Base-by-base conservation (phyloP, 2,113 vertebrate genomes). In the Nansenia antarctica region DNA sequence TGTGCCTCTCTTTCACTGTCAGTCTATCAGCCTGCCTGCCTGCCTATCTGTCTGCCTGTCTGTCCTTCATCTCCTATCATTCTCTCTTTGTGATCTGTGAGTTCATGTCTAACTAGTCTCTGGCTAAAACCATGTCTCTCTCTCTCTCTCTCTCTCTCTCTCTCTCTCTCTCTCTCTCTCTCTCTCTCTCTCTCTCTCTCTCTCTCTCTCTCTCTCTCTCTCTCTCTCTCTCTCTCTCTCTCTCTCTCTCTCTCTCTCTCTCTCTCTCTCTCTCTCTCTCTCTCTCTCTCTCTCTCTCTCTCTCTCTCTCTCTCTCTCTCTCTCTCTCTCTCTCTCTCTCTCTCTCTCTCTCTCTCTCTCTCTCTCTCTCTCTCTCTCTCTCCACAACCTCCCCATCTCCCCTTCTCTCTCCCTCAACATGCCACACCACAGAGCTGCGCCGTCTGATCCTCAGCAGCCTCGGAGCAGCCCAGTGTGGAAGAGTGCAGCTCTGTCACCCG, bases 401-500 rank as follows among this genome's bases (percentile, higher is more conserved):
- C 59, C 70, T 55, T 26, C 12, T n/a, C 63, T 42, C 62, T 52
- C 20, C 12, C 34, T 49, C 76, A 37, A 15, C 47, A n/a, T n/a
- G 0, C 27, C 31, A 73, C 22, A 58, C 71, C 45, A 32, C 26
- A 39, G 30, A 34, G 39, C 70, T 18, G 76, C 77, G 66, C n/a
- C n/a, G n/a, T 82, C 72, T 85, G 85, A 84, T 87, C 47, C 15
- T 2, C 77, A 84, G 74, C 39, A 0, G 61, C 76, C 75, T 79
- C 30, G 9, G 65, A 78, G 71, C 70, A 4, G 64, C 67, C 37
- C 61, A 60, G 70, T 62, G 11, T 58, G 52, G 3, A n/a, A n/a
- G n/a, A n/a, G n/a, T n/a, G n/a, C n/a, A n/a, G 35, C 73, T 79
- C 81, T 27, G 60, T 79, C 84, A 84, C 88, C 85, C 83, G 79